phyloP scores from a whole-genome alignment of 2,888 invertebrate species.

The Tipula vernalis region DNA sequence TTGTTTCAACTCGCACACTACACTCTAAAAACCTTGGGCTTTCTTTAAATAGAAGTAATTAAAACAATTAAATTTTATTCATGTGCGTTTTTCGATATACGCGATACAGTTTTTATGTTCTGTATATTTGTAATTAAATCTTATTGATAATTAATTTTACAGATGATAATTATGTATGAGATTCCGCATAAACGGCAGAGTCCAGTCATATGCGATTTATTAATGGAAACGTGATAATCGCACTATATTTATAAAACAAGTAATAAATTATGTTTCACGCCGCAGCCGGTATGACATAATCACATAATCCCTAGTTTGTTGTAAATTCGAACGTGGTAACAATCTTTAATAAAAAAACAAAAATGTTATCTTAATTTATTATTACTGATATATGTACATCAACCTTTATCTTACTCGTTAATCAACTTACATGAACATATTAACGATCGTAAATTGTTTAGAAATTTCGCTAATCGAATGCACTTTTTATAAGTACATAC shows the following conservation, averaged over 20 bases:
- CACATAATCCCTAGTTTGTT: no score
- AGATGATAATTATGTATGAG: not conserved
- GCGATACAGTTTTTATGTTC: no score
- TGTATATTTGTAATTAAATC: not conserved
- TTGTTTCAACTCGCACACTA: not conserved
- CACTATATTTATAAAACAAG: not conserved
- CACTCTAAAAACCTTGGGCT: not conserved
- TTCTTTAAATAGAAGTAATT: not conserved
- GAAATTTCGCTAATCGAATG: not conserved
- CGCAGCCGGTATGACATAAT: not conserved
- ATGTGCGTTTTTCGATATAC: not conserved
- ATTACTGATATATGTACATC: not conserved
- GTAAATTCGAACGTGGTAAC: not conserved
- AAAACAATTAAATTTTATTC: not conserved
- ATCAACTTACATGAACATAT: not conserved
- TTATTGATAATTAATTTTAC: not conserved
- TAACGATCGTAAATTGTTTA: not conserved
- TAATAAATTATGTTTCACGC: not conserved
- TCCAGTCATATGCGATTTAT: not conserved
- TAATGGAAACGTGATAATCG: not conserved
- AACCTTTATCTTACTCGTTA: not conserved
- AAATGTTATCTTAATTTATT: not conserved
- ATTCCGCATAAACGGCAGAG: not conserved
- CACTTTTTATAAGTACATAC: not conserved
- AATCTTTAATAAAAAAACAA: not conserved